Base-by-base conservation (phyloP, 1,140 invertebrate genomes). In the Plectrocnemia conspersa region DNA sequence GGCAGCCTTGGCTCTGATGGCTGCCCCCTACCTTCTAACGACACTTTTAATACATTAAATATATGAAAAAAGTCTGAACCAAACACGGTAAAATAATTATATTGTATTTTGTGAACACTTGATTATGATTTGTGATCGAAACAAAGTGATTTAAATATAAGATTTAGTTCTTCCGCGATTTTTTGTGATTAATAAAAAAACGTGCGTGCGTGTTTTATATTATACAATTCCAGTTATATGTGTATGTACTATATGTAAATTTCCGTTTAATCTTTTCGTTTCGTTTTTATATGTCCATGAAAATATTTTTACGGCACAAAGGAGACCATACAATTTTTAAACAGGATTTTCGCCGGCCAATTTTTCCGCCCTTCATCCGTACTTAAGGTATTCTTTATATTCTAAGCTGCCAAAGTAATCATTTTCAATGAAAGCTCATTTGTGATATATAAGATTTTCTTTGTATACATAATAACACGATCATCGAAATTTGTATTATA, bases 241-340 rank as follows among this genome's bases (percentile, higher is more conserved):
- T n/a, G n/a, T n/a, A n/a, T n/a, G n/a, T n/a, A n/a, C n/a, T n/a
- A n/a, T n/a, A n/a, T n/a, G n/a, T n/a, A n/a, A n/a, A n/a, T n/a
- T n/a, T n/a, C n/a, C n/a, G n/a, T n/a, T n/a, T n/a, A n/a, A 45
- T 27, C 29, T 27, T 45, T 45, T 13, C 42, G 10, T 45, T 45
- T 16, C 6, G 16, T 3, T 40, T 15, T 15, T 16, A 27, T 45
- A 27, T 27, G 22, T 45, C n/a, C n/a, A n/a, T n/a, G n/a, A n/a
- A n/a, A n/a, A n/a, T n/a, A n/a, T 47, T 47, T 47, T 47, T 50
- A 16, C 29, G 32, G n/a, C 45, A 50, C 47, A 50, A 35, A 33
- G 29, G 38, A 50, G 32, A 35, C 25, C 32, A 27, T n/a, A n/a
- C 32, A 19, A 50, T 50, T 38, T 29, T 50, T 38, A 50, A n/a